A percentile compares a stretch with the other conserved stretches of the same genome.
phyloP scores from a whole-genome alignment of 1,140 invertebrate species.

The Gonatopus flavifemur region DNA sequence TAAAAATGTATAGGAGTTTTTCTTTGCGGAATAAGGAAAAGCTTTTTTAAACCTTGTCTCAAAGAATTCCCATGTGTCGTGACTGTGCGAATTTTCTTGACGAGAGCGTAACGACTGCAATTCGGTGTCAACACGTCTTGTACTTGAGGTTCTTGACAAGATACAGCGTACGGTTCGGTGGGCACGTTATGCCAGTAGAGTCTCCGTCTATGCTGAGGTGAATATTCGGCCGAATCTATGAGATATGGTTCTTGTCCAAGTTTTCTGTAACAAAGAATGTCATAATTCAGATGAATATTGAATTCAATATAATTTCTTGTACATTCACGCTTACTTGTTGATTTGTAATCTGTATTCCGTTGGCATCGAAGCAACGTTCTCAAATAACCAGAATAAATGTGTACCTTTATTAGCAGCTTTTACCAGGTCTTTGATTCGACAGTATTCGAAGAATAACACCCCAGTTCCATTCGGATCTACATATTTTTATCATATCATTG shows the following conservation, averaged over 20 bases:
- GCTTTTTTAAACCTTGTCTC: conserved; percentile 51
- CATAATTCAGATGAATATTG: not conserved
- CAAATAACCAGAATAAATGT: conserved; percentile 62
- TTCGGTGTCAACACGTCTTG: conserved; percentile 32
- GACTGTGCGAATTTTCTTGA: conserved; percentile 58
- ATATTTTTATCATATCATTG: too few relatives aligned
- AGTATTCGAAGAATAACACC: conserved; percentile 62
- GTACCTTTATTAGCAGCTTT: conserved; percentile 38
- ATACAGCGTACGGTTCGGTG: conserved; percentile 28
- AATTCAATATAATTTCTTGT: not conserved
- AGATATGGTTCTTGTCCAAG: conserved; percentile 56
- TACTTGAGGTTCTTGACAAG: conserved; percentile 31
- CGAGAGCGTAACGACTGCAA: conserved; percentile 43
- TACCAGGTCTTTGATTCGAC: conserved; percentile 52
- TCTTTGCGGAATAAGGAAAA: too few relatives aligned
- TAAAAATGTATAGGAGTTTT: too few relatives aligned
- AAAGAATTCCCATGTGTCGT: conserved; percentile 61
- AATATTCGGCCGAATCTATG: conserved; percentile 61
- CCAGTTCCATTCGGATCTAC: conserved; percentile 59
- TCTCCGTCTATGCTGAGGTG: conserved; percentile 57
- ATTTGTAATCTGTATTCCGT: conserved; percentile 50
- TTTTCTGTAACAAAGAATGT: conserved; percentile 43
- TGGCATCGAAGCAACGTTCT: conserved; percentile 64
- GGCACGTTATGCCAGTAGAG: conserved; percentile 65
- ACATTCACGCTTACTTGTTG: conserved; percentile 34